These are phyloP conservation scores for Brachionichthys hirsutus DNA, from an alignment of 2,113 vertebrate genomes.

Conservation along the genomic window DNA sequence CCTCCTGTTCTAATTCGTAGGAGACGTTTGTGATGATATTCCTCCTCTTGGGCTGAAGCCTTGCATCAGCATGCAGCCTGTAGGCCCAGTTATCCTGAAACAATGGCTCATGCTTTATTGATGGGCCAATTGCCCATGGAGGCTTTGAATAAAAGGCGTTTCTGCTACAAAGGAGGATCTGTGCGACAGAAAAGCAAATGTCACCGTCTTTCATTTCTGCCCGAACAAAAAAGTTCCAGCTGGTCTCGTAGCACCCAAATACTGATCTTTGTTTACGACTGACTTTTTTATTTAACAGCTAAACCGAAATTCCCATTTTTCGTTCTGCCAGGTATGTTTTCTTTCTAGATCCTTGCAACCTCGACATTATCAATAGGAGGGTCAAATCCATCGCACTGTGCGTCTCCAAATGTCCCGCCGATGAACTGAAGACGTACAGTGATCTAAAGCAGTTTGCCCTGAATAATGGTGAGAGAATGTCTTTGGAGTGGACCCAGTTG, in stretches of 20 bases:
- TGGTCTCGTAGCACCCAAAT: conserved; percentile 10
- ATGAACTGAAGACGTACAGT: conserved; percentile 79
- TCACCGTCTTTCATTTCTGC: conserved; percentile 49
- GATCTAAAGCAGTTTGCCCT: conserved; percentile 88
- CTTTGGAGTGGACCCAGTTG: no score
- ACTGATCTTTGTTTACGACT: neutral
- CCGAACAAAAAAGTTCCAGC: conserved; percentile 18
- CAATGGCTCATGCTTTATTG: conserved; percentile 70
- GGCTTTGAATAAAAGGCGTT: conserved; percentile 63
- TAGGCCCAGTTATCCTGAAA: conserved; percentile 52
- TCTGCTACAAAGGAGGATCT: conserved; percentile 66
- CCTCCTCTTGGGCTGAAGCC: no score
- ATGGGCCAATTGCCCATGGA: conserved; percentile 64
- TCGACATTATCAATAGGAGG: conserved; percentile 86
- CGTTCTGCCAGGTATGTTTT: conserved; percentile 86
- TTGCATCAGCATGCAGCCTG: conserved; percentile 38
- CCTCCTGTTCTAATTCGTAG: neutral
- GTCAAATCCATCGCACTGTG: conserved; percentile 92
- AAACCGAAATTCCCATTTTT: neutral
- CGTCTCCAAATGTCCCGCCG: conserved; percentile 86
- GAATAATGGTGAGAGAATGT: conserved; percentile 82
- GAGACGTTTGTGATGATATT: no score
- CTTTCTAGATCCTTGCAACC: conserved; percentile 95
- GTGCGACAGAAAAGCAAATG: conserved; percentile 57
- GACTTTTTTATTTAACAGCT: neutral